Evolutionary conservation across 2,113 vertebrate species (phyloP).

Genomic region (Hyaena hyaena): DNA sequence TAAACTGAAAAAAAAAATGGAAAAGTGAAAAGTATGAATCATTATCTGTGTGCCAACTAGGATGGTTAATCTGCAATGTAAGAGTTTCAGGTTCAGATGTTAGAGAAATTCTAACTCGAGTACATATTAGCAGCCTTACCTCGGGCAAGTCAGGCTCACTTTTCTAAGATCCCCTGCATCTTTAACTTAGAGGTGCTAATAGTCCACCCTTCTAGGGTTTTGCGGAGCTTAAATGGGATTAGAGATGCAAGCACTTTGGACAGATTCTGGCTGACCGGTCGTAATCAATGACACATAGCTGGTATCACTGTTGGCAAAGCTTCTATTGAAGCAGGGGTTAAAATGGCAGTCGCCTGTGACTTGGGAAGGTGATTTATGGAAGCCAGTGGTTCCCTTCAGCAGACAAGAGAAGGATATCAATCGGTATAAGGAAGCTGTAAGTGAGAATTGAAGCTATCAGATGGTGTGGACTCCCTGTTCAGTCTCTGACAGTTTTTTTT

Average conservation of each 20-base stretch:
- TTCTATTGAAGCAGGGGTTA: conserved; percentile 43
- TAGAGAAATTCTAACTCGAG: neutral
- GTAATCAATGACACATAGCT: neutral
- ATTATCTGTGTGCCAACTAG: neutral
- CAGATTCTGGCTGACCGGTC: neutral
- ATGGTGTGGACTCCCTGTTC: conserved; percentile 74
- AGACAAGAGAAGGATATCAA: conserved; percentile 80
- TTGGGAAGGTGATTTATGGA: conserved; percentile 76
- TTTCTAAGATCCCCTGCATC: neutral
- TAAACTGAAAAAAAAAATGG: neutral
- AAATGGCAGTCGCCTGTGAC: conserved; percentile 27
- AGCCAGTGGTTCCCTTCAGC: conserved; percentile 66
- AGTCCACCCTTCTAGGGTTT: neutral
- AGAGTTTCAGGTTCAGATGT: neutral
- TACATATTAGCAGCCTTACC: neutral
- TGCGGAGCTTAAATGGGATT: neutral
- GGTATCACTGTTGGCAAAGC: neutral
- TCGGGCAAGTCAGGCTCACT: neutral
- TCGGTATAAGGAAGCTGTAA: conserved; percentile 65
- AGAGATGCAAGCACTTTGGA: neutral
- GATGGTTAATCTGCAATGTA: neutral
- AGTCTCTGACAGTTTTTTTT: conserved; percentile 54
- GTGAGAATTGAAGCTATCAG: conserved; percentile 87
- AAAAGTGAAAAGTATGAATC: neutral
- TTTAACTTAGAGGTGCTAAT: neutral